phyloP scores from a whole-genome alignment of 2,888 invertebrate genomes.

The Drosophila infuscata region DNA sequence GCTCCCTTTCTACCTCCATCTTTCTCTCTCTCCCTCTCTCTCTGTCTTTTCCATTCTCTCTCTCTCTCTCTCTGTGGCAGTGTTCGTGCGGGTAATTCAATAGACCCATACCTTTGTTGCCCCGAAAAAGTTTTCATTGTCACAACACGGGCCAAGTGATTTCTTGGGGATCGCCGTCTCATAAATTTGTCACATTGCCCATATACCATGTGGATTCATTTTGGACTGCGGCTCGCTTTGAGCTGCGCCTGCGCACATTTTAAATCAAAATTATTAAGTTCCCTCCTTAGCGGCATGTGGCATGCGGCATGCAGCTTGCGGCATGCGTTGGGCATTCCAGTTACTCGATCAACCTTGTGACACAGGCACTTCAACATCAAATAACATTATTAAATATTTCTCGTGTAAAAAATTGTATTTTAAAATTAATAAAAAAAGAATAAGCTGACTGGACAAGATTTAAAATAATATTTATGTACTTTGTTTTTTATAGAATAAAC shows the following conservation, averaged over 20 bases:
- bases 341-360: neutral
- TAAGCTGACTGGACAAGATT: neutral
- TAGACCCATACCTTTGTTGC: conserved; percentile 44
- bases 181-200: conserved; percentile 74
- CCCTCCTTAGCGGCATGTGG: conserved; percentile 3
- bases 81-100: conserved; percentile 63
- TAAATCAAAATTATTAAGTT: conserved; percentile 67
- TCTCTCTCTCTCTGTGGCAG: neutral
- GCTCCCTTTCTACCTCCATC: conserved; percentile 2
- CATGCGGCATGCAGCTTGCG: neutral
- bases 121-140: conserved; percentile 58
- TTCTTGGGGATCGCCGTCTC: conserved; percentile 53
- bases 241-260: conserved; percentile 74
- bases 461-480: neutral
- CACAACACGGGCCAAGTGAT: conserved; percentile 55
- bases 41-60: neutral
- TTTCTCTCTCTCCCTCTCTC: neutral
- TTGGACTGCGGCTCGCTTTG: conserved; percentile 48
- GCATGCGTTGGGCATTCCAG: conserved; percentile 8
- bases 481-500: neutral
- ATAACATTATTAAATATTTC: neutral
- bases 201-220: conserved; percentile 41
- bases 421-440: too few relatives aligned
- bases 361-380: neutral
- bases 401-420: too few relatives aligned